Base-by-base conservation (phyloP, 2,113 vertebrate genomes). In the Megaptera novaeangliae region DNA sequence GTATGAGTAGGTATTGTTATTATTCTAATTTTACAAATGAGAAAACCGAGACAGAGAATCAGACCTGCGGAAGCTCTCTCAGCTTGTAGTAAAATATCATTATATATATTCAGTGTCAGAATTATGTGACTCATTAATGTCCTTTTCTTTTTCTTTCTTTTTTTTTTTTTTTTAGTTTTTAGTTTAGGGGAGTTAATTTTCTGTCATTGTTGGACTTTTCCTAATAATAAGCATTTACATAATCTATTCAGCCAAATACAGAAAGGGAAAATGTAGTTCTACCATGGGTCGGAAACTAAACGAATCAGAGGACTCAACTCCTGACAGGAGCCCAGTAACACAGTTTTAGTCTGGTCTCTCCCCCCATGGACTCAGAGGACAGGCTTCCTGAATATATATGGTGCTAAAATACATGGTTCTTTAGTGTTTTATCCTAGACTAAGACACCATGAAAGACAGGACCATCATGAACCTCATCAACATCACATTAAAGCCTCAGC, bases 181-280 rank as follows among this genome's bases (percentile, higher is more conserved):
- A 94, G 96, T 99, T 96, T 99, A 99, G 36, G 98, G 98, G 94
- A 98, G 98, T 94, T 99, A 99, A 98, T 99, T 99, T 95, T 78
- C 98, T 46, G 59, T 97, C 57, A 99, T 99, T 92, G 98, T 99
- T 10, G 98, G 98, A 21, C 95, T 99, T 96, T 99, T 99, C 98
- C 97, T 98, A 52, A 88, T 99, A 66, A 99, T 99, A 93, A 99
- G 99, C 66, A 29, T 99, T 52, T 99, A 94, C 52, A 98, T 86
- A 6, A 88, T 99, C 66, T 88, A 98, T 89, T 98, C 97, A 92
- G 85, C 82, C 80, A 92, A 92, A 94, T 96, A 87, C 36, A 46
- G 74, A 95, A 95, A 75, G 29, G 81, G 92, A 94, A 91, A 12
- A 55, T 27, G 0, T 4, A 75, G 49, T n/a, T 59, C 61, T 86